A percentile compares a stretch with the other conserved stretches of the same genome.
Evolutionary conservation across 2,888 invertebrate species (phyloP).

Genomic region (Boloria selene): DNA sequence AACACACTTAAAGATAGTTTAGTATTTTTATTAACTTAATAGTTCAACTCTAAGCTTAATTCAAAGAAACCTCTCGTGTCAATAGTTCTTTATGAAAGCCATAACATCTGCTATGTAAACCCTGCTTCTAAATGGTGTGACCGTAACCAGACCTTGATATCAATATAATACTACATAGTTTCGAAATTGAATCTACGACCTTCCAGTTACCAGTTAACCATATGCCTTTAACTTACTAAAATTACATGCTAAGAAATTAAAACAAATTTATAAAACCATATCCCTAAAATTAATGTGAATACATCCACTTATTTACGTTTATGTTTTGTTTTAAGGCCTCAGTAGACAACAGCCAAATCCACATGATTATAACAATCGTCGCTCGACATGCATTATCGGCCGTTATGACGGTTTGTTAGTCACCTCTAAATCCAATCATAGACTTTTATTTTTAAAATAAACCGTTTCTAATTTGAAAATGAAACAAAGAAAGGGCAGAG

Average conservation of each 20-base stretch:
- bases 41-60: no score
- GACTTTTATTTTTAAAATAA: slow-evolving; percentile 41
- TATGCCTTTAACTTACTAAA: not conserved
- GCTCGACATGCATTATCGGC: slow-evolving; percentile 52
- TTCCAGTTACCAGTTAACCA: not conserved
- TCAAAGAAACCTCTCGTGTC: no score
- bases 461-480: slow-evolving; percentile 52
- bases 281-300: slow-evolving; percentile 35
- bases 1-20: no score
- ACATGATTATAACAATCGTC: slow-evolving; percentile 52
- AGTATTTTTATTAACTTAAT: no score
- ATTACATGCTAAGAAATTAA: not conserved
- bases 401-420: slow-evolving; percentile 63
- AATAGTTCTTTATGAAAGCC: no score
- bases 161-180: no score
- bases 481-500: slow-evolving; percentile 80
- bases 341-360: slow-evolving; percentile 44
- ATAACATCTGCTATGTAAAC: no score
- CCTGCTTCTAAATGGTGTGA: no score
- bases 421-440: slow-evolving; percentile 48
- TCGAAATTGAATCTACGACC: no score
- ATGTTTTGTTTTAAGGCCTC: slow-evolving; percentile 38
- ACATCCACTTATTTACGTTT: slow-evolving; percentile 41
- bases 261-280: slow-evolving; percentile 5
- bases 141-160: no score